Conservation (phyloP, 2,113 vertebrate species). For the Mobula hypostoma region DNA sequence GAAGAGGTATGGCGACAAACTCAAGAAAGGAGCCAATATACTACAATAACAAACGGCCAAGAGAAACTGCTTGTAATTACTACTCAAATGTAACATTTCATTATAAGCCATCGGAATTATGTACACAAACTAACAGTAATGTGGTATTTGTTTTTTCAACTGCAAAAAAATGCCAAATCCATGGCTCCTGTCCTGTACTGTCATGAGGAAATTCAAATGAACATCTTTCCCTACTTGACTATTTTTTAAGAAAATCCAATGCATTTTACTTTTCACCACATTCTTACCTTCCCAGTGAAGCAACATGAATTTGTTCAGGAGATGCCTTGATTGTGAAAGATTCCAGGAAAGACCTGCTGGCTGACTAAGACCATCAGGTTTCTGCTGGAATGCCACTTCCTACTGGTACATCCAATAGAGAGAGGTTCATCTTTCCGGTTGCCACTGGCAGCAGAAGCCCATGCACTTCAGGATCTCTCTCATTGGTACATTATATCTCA, state of each 20-base stretch:
- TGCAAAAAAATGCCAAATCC: not conserved
- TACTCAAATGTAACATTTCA: not conserved
- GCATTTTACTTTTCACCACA: not conserved
- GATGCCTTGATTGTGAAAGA: not conserved
- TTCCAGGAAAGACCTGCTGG: not conserved
- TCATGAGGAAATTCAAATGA: not conserved
- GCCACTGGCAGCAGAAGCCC: not conserved
- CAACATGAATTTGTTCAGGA: not conserved
- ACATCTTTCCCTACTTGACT: not conserved
- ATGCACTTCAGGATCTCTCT: not conserved
- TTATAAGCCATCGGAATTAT: not conserved
- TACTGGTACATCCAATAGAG: not conserved
- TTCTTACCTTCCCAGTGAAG: not conserved
- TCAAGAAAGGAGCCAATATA: conserved; percentile 1
- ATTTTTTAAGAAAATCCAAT: not conserved
- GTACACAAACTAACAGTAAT: conserved; percentile 19
- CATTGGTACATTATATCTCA: too few species aligned
- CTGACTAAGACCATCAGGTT: not conserved
- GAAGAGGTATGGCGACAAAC: not conserved
- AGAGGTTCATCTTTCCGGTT: not conserved
- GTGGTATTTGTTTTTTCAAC: not conserved
- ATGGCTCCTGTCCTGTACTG: not conserved
- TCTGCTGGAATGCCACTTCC: not conserved
- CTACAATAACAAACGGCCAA: not conserved
- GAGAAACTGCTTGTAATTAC: not conserved